phyloP scores from a whole-genome alignment of 2,113 vertebrate species.

The Emydocephalus ijimae region DNA sequence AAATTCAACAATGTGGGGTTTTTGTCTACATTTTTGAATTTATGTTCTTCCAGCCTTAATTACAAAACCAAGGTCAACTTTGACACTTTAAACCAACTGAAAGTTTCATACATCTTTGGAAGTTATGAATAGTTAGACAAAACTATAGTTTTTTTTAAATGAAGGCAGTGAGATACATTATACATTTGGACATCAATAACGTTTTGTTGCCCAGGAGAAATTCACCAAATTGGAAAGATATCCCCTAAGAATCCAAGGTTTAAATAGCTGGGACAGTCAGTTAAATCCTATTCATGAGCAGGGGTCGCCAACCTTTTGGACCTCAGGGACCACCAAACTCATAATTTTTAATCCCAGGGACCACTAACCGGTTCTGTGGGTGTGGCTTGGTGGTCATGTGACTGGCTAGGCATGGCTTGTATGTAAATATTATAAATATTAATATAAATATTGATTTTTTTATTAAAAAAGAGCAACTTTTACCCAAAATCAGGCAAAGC shows the following conservation, averaged over 20 bases:
- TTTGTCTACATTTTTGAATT: not conserved
- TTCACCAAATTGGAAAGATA: not conserved
- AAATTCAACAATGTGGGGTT: not conserved
- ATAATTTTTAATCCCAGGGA: too few species aligned
- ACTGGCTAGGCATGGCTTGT: too few species aligned
- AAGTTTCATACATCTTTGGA: not conserved
- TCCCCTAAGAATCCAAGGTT: not conserved
- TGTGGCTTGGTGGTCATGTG: too few species aligned
- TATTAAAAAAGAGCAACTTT: too few species aligned
- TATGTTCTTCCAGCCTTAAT: not conserved
- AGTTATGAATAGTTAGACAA: not conserved
- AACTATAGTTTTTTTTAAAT: not conserved
- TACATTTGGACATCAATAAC: not conserved
- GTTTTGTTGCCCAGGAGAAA: not conserved
- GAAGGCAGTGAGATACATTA: not conserved
- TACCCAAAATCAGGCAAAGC: too few species aligned
- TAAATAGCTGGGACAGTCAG: not conserved
- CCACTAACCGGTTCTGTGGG: too few species aligned
- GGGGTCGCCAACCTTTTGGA: too few species aligned
- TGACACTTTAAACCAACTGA: not conserved
- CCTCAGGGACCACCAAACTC: too few species aligned
- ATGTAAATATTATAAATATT: too few species aligned
- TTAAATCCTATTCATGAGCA: not conserved
- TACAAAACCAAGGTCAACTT: not conserved
- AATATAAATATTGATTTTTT: too few species aligned